Conservation (phyloP, 2,888 invertebrate species). For the Plemyria rubiginata region DNA sequence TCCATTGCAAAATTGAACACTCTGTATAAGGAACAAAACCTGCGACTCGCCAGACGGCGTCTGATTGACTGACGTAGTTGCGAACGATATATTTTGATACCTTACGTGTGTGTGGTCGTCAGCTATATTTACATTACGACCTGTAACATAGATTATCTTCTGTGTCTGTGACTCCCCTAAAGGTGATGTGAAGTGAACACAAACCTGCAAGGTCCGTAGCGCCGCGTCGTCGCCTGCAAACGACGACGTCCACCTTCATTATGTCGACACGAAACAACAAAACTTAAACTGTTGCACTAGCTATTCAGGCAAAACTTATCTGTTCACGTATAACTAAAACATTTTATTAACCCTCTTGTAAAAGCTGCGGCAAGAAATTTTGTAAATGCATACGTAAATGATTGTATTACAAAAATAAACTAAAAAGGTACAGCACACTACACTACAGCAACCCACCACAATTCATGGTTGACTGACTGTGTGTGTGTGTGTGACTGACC, state of each 20-base stretch:
- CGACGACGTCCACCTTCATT: slow-evolving; percentile 74
- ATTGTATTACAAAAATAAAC: slow-evolving; percentile 64
- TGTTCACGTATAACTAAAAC: slow-evolving; percentile 51
- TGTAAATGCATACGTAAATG: slow-evolving; percentile 61
- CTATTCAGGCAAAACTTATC: slow-evolving; percentile 46
- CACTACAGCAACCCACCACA: slow-evolving; percentile 53
- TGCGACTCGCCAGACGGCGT: no score
- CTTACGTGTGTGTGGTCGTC: no score
- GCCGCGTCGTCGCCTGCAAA: slow-evolving; percentile 70
- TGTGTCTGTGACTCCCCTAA: no score
- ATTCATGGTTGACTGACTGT: slow-evolving; percentile 52
- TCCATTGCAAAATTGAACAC: no score
- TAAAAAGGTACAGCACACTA: slow-evolving; percentile 49
- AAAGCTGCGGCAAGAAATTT: slow-evolving; percentile 43
- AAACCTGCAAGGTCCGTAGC: slow-evolving; percentile 72
- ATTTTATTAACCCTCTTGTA: slow-evolving; percentile 49
- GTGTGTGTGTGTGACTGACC: no score
- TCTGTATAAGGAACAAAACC: no score
- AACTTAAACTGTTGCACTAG: slow-evolving; percentile 53
- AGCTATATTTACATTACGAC: no score
- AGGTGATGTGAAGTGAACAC: slow-evolving; percentile 53
- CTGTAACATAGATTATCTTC: no score
- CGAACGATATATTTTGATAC: no score
- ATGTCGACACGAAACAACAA: slow-evolving; percentile 68
- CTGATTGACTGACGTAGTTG: no score